phyloP scores from a whole-genome alignment of 1,140 invertebrate genomes.

The Scylla paramamosain region DNA sequence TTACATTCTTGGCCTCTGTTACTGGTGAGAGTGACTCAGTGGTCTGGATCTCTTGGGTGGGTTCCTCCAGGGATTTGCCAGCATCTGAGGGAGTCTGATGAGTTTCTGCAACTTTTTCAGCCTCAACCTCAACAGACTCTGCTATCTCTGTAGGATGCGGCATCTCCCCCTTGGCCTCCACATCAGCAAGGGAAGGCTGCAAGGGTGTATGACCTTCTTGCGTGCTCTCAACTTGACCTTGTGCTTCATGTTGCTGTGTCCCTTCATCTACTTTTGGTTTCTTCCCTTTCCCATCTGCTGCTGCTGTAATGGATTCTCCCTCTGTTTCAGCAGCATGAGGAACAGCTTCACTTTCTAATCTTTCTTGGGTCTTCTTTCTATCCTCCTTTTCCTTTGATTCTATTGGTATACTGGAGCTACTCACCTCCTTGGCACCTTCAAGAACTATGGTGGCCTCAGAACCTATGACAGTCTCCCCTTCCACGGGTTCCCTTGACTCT shows the following conservation, averaged over 20 bases:
- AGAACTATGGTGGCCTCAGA: neutral
- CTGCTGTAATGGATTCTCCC: neutral
- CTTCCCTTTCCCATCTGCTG: neutral
- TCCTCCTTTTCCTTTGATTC: neutral
- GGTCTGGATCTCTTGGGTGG: too few relatives aligned
- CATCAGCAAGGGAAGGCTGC: neutral
- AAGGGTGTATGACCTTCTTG: neutral
- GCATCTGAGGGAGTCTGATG: too few relatives aligned
- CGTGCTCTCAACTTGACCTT: neutral
- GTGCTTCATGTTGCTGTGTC: neutral
- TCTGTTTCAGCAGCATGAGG: neutral
- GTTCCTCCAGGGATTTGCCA: too few relatives aligned
- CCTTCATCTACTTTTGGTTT: neutral
- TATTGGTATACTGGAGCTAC: neutral
- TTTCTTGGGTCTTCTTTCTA: neutral
- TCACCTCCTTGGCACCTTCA: neutral
- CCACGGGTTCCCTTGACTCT: neutral
- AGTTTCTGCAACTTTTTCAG: too few relatives aligned
- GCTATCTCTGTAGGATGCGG: neutral
- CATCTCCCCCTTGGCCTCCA: neutral
- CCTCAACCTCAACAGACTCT: too few relatives aligned
- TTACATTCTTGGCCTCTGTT: neutral
- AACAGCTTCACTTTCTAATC: neutral
- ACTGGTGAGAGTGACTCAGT: too few relatives aligned
- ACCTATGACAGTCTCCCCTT: neutral